Evolutionary conservation across 1,140 invertebrate species (phyloP).

Genomic region (Drosophila santomea): DNA sequence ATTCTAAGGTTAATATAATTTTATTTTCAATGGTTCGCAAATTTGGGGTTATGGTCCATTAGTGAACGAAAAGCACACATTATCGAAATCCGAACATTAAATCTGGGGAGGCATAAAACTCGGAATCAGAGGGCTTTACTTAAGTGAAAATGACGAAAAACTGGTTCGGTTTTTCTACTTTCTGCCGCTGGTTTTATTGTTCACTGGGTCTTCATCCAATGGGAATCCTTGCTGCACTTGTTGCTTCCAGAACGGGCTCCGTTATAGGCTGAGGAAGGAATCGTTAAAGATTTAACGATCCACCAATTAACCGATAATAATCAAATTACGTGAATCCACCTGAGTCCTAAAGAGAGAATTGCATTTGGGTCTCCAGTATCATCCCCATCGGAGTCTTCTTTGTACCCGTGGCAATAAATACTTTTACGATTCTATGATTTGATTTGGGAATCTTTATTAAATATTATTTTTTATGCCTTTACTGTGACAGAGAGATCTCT

Average conservation of each 20-base stretch:
- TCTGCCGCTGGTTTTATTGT: slow-evolving; percentile 38
- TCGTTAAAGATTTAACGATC: slow-evolving; percentile 83
- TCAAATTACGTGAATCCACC: slow-evolving; percentile 71
- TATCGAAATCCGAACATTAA: slow-evolving; percentile 16
- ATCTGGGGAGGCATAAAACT: slow-evolving; percentile 21
- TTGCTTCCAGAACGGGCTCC: slow-evolving; percentile 45
- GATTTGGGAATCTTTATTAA: slow-evolving; percentile 79
- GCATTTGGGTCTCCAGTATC: slow-evolving; percentile 43
- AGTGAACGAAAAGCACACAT: slow-evolving; percentile 23
- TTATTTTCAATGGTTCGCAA: neutral
- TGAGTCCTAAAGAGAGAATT: slow-evolving; percentile 1
- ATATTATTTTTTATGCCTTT: slow-evolving; percentile 43
- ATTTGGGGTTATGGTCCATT: slow-evolving; percentile 20
- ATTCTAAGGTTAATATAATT: too few relatives aligned
- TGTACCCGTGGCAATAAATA: slow-evolving; percentile 69
- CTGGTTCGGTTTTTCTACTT: neutral
- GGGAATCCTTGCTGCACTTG: slow-evolving; percentile 50
- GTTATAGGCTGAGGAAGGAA: slow-evolving; percentile 31
- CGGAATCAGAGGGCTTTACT: neutral
- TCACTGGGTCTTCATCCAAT: slow-evolving; percentile 3
- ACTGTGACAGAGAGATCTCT: slow-evolving; percentile 38
- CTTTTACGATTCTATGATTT: slow-evolving; percentile 84
- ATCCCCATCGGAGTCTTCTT: slow-evolving; percentile 21
- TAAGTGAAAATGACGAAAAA: slow-evolving; percentile 34
- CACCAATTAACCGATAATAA: slow-evolving; percentile 83